Percentiles rank a stretch among this genome's conserved stretches.
Conservation (phyloP, 2,888 invertebrate species). For the Timema cristinae region DNA sequence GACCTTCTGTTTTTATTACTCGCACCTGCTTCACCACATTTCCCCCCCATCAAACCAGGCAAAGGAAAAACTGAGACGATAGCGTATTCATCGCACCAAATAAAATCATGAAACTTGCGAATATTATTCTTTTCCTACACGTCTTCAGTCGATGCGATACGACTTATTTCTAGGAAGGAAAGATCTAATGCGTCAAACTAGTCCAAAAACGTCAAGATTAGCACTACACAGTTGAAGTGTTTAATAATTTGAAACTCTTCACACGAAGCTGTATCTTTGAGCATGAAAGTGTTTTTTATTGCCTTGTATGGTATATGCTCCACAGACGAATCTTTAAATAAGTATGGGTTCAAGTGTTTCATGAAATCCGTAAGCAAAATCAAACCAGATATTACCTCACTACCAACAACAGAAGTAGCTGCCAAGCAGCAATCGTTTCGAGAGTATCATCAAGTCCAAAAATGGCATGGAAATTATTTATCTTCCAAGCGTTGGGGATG, state of each 20-base stretch:
- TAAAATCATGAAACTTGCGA: neutral
- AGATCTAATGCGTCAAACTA: neutral
- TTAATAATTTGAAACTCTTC: neutral
- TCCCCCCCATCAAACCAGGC: neutral
- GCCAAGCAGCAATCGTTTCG: neutral
- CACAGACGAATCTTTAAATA: neutral
- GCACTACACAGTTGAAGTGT: neutral
- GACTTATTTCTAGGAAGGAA: neutral
- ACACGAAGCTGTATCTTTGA: neutral
- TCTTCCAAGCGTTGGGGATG: no score
- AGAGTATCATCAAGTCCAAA: neutral
- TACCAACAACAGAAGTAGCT: neutral
- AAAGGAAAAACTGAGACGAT: neutral
- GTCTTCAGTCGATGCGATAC: neutral
- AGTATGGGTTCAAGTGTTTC: neutral
- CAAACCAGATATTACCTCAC: neutral
- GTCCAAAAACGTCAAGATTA: neutral
- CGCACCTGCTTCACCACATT: neutral
- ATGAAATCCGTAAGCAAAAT: neutral
- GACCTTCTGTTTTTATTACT: neutral
- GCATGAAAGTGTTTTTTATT: neutral
- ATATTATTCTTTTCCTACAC: neutral
- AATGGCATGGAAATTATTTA: neutral
- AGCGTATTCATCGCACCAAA: neutral
- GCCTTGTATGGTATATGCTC: neutral